These are phyloP conservation scores for Diabrotica virgifera DNA, from an alignment of 1,140 invertebrate genomes.

Conservation along the genomic window DNA sequence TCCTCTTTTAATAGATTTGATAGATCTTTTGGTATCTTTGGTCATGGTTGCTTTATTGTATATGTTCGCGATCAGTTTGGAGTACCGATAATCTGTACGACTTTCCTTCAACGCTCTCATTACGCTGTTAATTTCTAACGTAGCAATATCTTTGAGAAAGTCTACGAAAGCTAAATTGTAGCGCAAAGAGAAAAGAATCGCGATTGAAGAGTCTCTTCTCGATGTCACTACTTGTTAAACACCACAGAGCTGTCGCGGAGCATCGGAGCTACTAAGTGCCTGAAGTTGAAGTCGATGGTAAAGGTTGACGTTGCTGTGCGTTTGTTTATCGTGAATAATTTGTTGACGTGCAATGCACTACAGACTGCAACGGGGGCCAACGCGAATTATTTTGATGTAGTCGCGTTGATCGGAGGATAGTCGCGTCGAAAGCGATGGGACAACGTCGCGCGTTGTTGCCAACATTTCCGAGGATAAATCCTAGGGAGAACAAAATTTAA, in stretches of 20 bases:
- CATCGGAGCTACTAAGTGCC: not conserved
- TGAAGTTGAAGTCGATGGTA: not conserved
- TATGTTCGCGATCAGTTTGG: too few relatives aligned
- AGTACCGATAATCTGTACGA: too few relatives aligned
- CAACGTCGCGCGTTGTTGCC: not conserved
- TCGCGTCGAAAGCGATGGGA: not conserved
- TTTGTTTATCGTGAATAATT: not conserved
- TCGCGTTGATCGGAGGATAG: not conserved
- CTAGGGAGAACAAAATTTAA: too few relatives aligned
- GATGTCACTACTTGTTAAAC: not conserved
- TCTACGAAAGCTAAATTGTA: too few relatives aligned
- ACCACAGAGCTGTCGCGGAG: not conserved
- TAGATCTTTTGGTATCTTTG: too few relatives aligned
- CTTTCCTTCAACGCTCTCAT: too few relatives aligned
- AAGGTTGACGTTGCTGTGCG: not conserved
- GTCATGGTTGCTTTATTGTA: too few relatives aligned
- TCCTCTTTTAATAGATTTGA: too few relatives aligned
- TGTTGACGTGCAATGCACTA: not conserved
- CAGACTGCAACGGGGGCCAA: not conserved
- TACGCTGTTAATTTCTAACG: too few relatives aligned
- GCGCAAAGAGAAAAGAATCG: too few relatives aligned
- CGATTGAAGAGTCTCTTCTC: too few relatives aligned
- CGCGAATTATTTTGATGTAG: conserved; percentile 1
- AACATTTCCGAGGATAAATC: not conserved
- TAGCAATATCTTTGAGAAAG: too few relatives aligned